Conservation (phyloP, 2,888 invertebrate species). For the Bruchidius siliquastri region DNA sequence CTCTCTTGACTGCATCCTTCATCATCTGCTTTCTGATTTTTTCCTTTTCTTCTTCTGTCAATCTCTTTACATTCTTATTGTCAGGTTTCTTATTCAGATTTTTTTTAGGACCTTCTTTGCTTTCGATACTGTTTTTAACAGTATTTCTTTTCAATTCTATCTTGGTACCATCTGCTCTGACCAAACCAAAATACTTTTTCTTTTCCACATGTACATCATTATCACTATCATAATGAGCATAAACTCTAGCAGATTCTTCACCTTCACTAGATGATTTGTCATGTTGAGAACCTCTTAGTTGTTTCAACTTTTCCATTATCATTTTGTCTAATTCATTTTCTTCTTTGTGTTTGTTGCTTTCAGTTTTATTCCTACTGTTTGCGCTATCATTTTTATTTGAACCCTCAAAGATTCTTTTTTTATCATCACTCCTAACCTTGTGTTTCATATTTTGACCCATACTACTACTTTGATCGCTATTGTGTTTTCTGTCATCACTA, state of each 20-base stretch:
- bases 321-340: slow-evolving; percentile 17
- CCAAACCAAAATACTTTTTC: slow-evolving; percentile 42
- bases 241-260: slow-evolving; percentile 17
- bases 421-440: slow-evolving; percentile 3
- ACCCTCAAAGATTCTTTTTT: neutral
- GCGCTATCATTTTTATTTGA: neutral
- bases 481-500: neutral
- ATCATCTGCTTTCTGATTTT: slow-evolving; percentile 74
- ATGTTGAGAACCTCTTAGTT: slow-evolving; percentile 23
- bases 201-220: slow-evolving; percentile 34
- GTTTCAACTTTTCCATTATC: slow-evolving; percentile 19
- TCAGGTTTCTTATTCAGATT: slow-evolving; percentile 16
- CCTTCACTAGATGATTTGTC: slow-evolving; percentile 9
- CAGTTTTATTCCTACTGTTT: slow-evolving; percentile 2
- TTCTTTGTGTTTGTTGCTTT: slow-evolving; percentile 3
- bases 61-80: slow-evolving; percentile 34
- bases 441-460: neutral
- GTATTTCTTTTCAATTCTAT: slow-evolving; percentile 29
- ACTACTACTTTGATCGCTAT: neutral
- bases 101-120: slow-evolving; percentile 11
- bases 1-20: slow-evolving; percentile 69
- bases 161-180: slow-evolving; percentile 44
- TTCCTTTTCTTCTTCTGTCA: slow-evolving; percentile 66
- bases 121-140: slow-evolving; percentile 2
- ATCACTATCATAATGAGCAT: slow-evolving; percentile 27